Conservation (phyloP, 2,113 vertebrate species). For the Bubalus kerabau region DNA sequence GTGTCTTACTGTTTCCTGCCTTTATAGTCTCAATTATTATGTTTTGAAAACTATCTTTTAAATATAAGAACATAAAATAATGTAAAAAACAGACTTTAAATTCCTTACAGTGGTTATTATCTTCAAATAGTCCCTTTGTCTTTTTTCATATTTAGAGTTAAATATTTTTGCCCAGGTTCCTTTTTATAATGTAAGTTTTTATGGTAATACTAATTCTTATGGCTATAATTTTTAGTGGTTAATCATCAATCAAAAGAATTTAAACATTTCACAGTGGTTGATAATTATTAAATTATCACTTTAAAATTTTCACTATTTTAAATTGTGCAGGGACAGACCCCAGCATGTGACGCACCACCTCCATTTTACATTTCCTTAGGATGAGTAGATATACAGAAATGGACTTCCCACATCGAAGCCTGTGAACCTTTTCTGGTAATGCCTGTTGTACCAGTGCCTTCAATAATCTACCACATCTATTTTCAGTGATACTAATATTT, state of each 20-base stretch:
- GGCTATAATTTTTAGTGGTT: neutral
- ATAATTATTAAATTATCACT: neutral
- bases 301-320: neutral
- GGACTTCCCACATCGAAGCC: neutral
- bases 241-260: neutral
- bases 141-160: neutral
- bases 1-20: neutral
- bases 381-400: neutral
- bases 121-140: neutral
- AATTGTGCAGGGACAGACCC: neutral
- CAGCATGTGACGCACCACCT: neutral
- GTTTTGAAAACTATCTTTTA: slow-evolving; percentile 1
- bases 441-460: neutral
- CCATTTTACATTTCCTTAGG: neutral
- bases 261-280: neutral
- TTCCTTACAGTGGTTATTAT: neutral
- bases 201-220: neutral
- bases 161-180: neutral
- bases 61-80: neutral
- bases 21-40: neutral
- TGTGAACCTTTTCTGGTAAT: neutral
- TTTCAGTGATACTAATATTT: neutral
- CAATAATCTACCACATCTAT: neutral
- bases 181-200: neutral
- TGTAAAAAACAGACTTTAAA: neutral